phyloP scores from a whole-genome alignment of 2,888 invertebrate genomes.

The Leptinotarsa juncta region DNA sequence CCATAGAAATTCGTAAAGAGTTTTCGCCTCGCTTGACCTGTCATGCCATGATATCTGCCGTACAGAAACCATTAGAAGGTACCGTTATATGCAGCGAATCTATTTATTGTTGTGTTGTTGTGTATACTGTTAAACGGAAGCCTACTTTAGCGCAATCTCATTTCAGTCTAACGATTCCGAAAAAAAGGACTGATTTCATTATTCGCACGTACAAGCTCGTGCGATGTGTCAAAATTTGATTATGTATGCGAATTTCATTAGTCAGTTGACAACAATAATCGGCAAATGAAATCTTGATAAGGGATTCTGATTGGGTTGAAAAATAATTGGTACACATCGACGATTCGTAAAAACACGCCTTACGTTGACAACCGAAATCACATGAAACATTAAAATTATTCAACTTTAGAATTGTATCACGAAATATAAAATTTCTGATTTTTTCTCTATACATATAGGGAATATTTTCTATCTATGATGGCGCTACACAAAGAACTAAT shows the following conservation, averaged over 20 bases:
- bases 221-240: not conserved
- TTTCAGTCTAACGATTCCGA: slow-evolving; percentile 15
- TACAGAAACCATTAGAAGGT: slow-evolving; percentile 46
- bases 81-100: slow-evolving; percentile 51
- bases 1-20: slow-evolving; percentile 7
- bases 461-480: too few relatives aligned
- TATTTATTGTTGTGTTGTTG: slow-evolving; percentile 45
- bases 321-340: too few relatives aligned
- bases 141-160: slow-evolving; percentile 38
- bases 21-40: slow-evolving; percentile 46
- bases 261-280: too few relatives aligned
- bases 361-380: too few relatives aligned
- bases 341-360: too few relatives aligned
- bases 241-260: not conserved
- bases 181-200: not conserved
- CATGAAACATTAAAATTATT: too few relatives aligned
- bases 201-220: not conserved
- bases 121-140: slow-evolving; percentile 54
- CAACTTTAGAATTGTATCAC: too few relatives aligned
- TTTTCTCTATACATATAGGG: too few relatives aligned
- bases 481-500: too few relatives aligned
- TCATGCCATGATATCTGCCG: slow-evolving; percentile 34
- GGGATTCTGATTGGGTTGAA: too few relatives aligned
- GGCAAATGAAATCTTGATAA: too few relatives aligned
- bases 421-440: too few relatives aligned